Conservation (phyloP, 2,797 vertebrate genomes). For the Rhyacichthys aspro region DNA sequence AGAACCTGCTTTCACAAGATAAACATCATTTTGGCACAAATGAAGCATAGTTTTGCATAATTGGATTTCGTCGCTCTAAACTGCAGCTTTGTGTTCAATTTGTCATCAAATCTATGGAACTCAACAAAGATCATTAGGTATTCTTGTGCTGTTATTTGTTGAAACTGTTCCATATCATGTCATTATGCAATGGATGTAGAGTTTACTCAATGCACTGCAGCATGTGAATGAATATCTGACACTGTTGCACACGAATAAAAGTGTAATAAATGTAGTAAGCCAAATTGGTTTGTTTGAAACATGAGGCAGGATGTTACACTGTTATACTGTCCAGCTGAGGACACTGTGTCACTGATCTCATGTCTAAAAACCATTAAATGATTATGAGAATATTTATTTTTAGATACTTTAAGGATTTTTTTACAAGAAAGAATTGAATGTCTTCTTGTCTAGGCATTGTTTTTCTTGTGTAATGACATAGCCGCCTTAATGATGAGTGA, state of each 20-base stretch:
- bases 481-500: too few species aligned
- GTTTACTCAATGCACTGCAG: neutral
- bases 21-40: conserved; percentile 11
- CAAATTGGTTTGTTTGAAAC: too few species aligned
- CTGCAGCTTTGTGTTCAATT: conserved; percentile 1
- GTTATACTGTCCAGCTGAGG: too few species aligned
- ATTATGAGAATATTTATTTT: too few species aligned
- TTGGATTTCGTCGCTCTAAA: conserved; percentile 10
- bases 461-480: conserved; percentile 9
- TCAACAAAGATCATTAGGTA: conserved; percentile 3
- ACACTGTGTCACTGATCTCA: too few species aligned
- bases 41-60: conserved; percentile 12
- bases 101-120: conserved; percentile 8
- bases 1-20: conserved; percentile 16
- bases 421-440: conserved; percentile 5
- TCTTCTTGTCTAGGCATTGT: neutral
- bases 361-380: too few species aligned
- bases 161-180: neutral
- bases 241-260: conserved; percentile 7
- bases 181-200: neutral
- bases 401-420: too few species aligned
- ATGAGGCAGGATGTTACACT: conserved; percentile 5
- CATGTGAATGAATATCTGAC: neutral
- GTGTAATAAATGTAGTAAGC: too few species aligned
- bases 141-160: neutral